phyloP scores from a whole-genome alignment of 1,140 invertebrate genomes.

The Pogonus chalceus region DNA sequence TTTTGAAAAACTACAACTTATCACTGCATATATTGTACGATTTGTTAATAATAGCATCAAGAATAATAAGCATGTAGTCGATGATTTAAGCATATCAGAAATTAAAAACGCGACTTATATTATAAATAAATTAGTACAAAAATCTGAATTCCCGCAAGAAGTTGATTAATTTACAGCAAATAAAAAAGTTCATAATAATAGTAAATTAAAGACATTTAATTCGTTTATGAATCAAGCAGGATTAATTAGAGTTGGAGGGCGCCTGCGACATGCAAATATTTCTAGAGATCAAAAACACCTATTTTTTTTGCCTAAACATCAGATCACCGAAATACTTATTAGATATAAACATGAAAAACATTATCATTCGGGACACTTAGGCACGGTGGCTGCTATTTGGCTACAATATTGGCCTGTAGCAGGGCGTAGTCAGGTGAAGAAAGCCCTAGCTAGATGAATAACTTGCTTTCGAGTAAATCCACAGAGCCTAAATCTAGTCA shows the following conservation, averaged over 20 bases:
- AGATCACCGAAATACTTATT: not conserved
- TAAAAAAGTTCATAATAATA: not conserved
- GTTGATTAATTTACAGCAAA: not conserved
- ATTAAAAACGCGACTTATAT: not conserved
- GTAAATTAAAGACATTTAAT: constrained; percentile 5
- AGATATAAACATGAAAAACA: constrained; percentile 4
- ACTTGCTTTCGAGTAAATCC: constrained; percentile 19
- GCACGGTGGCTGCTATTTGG: constrained; percentile 15
- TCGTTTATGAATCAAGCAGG: constrained; percentile 29
- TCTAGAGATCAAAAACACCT: constrained; percentile 26
- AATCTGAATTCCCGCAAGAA: not conserved
- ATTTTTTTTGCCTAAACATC: not conserved
- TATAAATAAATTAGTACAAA: no score
- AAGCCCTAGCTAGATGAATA: constrained; percentile 19
- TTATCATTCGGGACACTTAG: constrained; percentile 25
- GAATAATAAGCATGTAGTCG: not conserved
- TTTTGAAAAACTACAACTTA: no score
- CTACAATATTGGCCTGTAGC: constrained; percentile 23
- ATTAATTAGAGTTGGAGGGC: constrained; percentile 33
- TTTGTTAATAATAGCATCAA: not conserved
- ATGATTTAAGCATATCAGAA: not conserved
- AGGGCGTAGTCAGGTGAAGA: constrained; percentile 4
- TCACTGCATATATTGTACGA: not conserved
- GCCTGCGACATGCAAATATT: constrained; percentile 24
- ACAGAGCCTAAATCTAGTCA: not conserved